Conservation (phyloP, 2,888 invertebrate genomes). For the Harpagoxenus sublaevis region DNA sequence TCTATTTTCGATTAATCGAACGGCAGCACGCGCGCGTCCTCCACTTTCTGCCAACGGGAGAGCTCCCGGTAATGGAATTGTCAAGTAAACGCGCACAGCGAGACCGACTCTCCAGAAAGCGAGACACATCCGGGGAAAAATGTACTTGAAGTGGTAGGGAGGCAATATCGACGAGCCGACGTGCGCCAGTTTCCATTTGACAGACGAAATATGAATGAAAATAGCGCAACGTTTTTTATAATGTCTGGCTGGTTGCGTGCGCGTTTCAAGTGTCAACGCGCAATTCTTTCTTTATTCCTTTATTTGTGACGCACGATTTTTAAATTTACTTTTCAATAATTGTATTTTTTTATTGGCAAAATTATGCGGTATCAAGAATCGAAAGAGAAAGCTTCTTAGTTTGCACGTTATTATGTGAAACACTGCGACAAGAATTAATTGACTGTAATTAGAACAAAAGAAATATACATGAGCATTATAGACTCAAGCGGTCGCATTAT, state of each 20-base stretch:
- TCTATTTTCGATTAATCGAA: constrained; percentile 58
- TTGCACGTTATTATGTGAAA: no score
- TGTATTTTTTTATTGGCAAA: neutral
- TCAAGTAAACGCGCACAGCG: constrained; percentile 58
- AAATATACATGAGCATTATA: neutral
- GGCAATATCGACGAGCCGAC: constrained; percentile 42
- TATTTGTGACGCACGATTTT: neutral
- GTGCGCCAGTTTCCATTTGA: constrained; percentile 38
- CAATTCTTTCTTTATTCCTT: neutral
- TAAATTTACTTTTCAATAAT: neutral
- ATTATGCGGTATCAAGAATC: neutral
- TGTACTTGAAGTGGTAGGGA: constrained; percentile 37
- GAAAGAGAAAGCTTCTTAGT: neutral
- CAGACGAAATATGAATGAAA: constrained; percentile 49
- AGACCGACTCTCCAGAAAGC: constrained; percentile 49
- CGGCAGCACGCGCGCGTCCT: constrained; percentile 41
- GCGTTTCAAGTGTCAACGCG: neutral
- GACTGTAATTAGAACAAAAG: neutral
- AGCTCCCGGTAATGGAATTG: constrained; percentile 64
- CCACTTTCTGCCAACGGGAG: constrained; percentile 41
- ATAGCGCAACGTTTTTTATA: constrained; percentile 13
- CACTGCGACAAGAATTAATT: neutral
- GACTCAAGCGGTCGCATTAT: neutral
- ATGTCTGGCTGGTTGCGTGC: neutral
- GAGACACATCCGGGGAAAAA: constrained; percentile 52